Percentiles rank a stretch among this genome's conserved stretches.
phyloP scores from a whole-genome alignment of 2,888 invertebrate species.

The Tortrix viridana region DNA sequence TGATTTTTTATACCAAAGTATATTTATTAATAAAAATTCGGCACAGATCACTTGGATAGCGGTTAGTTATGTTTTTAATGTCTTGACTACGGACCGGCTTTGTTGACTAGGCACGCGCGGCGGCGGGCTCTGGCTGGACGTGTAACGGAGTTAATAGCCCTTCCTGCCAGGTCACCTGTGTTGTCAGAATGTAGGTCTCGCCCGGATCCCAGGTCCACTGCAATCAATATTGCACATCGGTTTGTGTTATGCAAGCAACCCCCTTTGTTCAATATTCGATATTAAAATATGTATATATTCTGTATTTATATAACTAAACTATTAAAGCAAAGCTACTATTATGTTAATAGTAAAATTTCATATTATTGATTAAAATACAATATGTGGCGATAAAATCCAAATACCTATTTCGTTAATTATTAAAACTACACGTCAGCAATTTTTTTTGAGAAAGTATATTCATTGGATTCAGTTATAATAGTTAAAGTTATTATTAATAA shows the following conservation, averaged over 20 bases:
- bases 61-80: too few relatives aligned
- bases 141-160: conserved; percentile 56
- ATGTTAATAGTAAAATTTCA: too few relatives aligned
- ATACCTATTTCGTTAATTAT: too few relatives aligned
- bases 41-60: too few relatives aligned
- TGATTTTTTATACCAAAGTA: too few relatives aligned
- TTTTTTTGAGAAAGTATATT: too few relatives aligned
- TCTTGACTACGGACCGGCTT: background rate
- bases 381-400: too few relatives aligned
- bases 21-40: too few relatives aligned
- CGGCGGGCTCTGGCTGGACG: conserved; percentile 38
- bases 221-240: conserved; percentile 58
- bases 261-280: conserved; percentile 7
- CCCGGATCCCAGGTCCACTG: conserved; percentile 54
- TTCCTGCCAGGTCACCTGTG: conserved; percentile 62
- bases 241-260: conserved; percentile 16
- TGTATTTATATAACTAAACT: background rate
- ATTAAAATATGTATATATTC: background rate
- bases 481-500: too few relatives aligned
- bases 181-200: conserved; percentile 66
- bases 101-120: background rate
- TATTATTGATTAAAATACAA: too few relatives aligned
- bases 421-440: too few relatives aligned
- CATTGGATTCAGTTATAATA: too few relatives aligned
- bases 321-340: background rate